These are phyloP conservation scores for Trachemys scripta DNA, from an alignment of 2,113 vertebrate species.

Conservation along the genomic window DNA sequence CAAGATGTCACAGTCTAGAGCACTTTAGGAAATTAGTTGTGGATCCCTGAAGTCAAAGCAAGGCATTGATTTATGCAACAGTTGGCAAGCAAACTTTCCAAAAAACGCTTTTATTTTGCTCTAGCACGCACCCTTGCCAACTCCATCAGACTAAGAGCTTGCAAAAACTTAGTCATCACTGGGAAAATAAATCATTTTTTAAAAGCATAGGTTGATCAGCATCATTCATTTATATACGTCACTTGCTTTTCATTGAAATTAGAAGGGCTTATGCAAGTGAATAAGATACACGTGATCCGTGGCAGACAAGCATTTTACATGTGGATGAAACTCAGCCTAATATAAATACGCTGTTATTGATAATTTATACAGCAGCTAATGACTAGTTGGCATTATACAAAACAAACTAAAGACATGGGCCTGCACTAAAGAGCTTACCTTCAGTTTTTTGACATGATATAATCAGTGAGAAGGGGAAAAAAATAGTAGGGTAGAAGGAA, in stretches of 20 bases:
- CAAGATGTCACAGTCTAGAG: neutral
- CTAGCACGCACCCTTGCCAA: neutral
- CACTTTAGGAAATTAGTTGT: neutral
- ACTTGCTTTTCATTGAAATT: neutral
- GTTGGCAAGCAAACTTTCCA: conserved; percentile 2
- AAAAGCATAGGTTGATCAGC: neutral
- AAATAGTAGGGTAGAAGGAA: neutral
- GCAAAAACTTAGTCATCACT: neutral
- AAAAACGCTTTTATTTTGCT: neutral
- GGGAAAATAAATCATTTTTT: neutral
- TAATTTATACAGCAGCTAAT: neutral
- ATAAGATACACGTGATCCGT: neutral
- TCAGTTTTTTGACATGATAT: neutral
- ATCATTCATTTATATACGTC: neutral
- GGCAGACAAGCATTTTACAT: neutral
- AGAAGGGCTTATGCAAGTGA: neutral
- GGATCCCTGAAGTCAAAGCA: neutral
- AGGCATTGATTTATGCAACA: conserved; percentile 8
- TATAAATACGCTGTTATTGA: neutral
- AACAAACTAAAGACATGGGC: neutral
- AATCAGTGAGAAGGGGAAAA: neutral
- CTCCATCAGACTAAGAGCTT: neutral
- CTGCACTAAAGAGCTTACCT: neutral
- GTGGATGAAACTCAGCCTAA: neutral
- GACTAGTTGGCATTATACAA: neutral